These are phyloP conservation scores for Molossus molossus DNA, from an alignment of 2,797 vertebrate species.

Conservation along the genomic window DNA sequence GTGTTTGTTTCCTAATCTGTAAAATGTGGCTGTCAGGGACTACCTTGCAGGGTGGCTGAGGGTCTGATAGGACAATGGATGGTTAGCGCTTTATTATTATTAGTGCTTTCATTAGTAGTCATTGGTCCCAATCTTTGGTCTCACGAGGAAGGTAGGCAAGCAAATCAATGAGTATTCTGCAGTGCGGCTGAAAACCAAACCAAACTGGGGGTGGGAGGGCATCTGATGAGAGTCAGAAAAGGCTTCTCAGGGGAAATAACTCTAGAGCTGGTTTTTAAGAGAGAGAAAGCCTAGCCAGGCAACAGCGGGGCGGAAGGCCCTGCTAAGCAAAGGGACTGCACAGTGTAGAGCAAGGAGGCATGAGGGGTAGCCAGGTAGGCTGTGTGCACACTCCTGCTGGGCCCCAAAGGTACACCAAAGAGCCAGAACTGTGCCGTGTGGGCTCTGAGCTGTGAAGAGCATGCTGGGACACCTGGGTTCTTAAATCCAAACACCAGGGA, in stretches of 20 bases:
- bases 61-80: background rate
- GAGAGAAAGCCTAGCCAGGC: background rate
- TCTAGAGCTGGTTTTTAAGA: background rate
- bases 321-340: background rate
- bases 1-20: background rate
- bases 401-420: rapidly evolving
- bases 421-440: background rate
- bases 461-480: background rate
- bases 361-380: rapidly evolving
- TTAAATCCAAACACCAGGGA: background rate
- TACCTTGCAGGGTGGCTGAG: background rate
- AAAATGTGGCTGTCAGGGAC: background rate
- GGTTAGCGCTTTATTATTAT: background rate
- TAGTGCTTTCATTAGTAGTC: background rate
- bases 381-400: background rate
- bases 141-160: background rate
- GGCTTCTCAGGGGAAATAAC: background rate
- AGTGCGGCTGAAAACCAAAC: background rate
- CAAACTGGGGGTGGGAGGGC: background rate
- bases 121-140: rapidly evolving
- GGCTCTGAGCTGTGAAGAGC: background rate
- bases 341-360: rapidly evolving
- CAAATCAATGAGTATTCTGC: background rate
- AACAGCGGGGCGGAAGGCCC: background rate
- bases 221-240: background rate